Conservation (phyloP, 2,888 invertebrate genomes). For the Phortica okadai region DNA sequence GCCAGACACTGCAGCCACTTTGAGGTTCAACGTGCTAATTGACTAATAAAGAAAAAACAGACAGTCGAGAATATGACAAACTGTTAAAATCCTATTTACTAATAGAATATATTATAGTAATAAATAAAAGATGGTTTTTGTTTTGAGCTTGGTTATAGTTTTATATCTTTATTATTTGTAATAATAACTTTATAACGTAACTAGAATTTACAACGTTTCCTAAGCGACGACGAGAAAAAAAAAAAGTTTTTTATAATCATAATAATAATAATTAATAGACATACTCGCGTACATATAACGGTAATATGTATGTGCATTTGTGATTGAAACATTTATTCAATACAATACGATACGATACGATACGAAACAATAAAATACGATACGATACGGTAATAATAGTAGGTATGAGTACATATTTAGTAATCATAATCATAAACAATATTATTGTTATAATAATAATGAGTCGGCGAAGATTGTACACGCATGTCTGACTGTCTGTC, state of each 20-base stretch:
- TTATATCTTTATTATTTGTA: conserved; percentile 29
- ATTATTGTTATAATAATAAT: conserved; percentile 23
- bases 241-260: conserved; percentile 33
- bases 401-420: no score
- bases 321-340: conserved; percentile 47
- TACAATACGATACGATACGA: conserved; percentile 23
- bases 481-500: conserved; percentile 26
- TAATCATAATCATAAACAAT: conserved; percentile 23
- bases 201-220: conserved; percentile 49
- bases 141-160: conserved; percentile 17
- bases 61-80: no score
- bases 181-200: conserved; percentile 35
- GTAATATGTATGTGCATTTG: not conserved
- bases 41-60: no score
- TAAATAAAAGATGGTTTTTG: no score
- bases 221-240: conserved; percentile 47
- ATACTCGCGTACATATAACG: conserved; percentile 38
- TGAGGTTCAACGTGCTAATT: no score
- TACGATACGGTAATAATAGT: conserved; percentile 7
- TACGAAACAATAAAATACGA: conserved; percentile 33
- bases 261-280: conserved; percentile 37
- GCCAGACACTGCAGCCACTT: no score
- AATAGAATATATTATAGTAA: no score
- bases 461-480: conserved; percentile 39
- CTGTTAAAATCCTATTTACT: no score